A percentile compares a stretch with the other conserved stretches of the same genome.
Conservation (phyloP, 2,888 invertebrate species). For the Stramonita haemastoma region DNA sequence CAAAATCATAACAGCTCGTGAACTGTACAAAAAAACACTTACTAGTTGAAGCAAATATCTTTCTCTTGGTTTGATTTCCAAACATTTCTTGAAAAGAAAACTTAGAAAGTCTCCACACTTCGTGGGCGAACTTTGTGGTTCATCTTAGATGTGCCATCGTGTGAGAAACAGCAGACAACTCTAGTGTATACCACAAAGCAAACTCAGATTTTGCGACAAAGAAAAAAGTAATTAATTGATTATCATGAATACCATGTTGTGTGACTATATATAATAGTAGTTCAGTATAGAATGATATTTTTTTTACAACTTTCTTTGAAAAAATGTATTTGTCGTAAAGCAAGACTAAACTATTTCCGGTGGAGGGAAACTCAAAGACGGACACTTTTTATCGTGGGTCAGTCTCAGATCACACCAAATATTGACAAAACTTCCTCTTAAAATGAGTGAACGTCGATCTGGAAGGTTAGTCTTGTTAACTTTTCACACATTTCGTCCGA, state of each 20-base stretch:
- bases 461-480: constrained; percentile 14
- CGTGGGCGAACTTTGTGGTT: neutral
- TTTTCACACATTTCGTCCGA: neutral
- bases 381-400: neutral
- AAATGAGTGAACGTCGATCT: constrained; percentile 40
- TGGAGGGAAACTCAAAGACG: constrained; percentile 40
- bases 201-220: neutral
- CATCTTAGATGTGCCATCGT: neutral
- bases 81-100: no score
- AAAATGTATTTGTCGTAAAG: no score
- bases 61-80: no score
- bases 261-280: no score
- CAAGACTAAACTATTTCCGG: neutral
- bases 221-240: neutral
- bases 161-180: constrained; percentile 27
- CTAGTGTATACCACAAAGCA: neutral
- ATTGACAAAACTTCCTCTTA: neutral
- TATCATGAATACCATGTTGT: neutral
- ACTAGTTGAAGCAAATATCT: no score
- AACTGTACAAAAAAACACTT: no score
- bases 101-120: no score
- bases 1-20: no score
- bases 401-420: neutral
- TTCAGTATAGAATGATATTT: neutral
- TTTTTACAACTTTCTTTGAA: neutral